Conservation (phyloP, 2,888 invertebrate genomes). For the Luffia ferchaultella region DNA sequence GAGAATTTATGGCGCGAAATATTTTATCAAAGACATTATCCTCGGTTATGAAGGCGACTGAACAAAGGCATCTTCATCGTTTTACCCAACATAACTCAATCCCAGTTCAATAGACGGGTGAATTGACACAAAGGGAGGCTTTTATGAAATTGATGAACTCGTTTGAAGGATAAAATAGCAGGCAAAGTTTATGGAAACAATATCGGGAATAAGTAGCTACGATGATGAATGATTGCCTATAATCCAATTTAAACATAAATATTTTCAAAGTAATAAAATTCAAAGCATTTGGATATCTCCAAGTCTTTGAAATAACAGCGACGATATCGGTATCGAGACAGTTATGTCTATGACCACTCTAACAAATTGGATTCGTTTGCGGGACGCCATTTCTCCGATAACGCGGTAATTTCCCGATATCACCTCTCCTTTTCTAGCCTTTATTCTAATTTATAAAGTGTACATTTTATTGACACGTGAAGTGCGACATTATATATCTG, state of each 20-base stretch:
- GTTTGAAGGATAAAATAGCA: not conserved
- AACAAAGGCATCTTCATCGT: conserved; percentile 7
- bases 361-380: not conserved
- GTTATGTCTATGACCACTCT: not conserved
- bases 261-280: too few species aligned
- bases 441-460: not conserved
- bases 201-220: not conserved
- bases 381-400: not conserved
- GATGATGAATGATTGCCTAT: not conserved
- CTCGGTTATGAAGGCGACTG: not conserved
- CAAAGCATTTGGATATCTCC: too few species aligned
- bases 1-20: not conserved
- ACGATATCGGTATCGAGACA: too few species aligned
- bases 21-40: not conserved
- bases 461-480: too few species aligned
- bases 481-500: too few species aligned
- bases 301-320: too few species aligned
- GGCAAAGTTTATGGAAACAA: not conserved
- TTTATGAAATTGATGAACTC: conserved; percentile 6
- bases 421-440: not conserved
- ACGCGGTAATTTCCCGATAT: not conserved
- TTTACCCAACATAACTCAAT: conserved; percentile 6
- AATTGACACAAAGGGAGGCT: conserved; percentile 4
- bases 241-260: too few species aligned
- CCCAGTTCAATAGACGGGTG: conserved; percentile 2